Percentiles rank a stretch among this genome's conserved stretches.
Conservation (phyloP, 2,797 vertebrate genomes). For the Enteromius viviparus region DNA sequence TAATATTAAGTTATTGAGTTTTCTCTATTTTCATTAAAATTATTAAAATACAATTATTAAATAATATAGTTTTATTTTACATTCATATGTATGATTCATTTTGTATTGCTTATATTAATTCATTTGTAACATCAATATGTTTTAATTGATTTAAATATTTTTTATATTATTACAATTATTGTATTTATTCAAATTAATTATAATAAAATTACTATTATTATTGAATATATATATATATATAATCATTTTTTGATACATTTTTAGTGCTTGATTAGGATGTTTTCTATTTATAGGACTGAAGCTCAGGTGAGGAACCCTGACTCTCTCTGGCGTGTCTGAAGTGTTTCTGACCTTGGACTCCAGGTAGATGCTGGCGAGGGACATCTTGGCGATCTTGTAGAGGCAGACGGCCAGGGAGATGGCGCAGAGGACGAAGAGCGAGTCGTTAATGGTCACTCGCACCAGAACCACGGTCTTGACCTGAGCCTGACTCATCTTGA, state of each 20-base stretch:
- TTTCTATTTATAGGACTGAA: not conserved
- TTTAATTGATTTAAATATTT: not conserved
- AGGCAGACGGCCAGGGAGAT: slow-evolving; percentile 92
- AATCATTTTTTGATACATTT: not conserved
- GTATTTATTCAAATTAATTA: not conserved
- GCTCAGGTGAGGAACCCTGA: too few species aligned
- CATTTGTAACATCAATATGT: not conserved
- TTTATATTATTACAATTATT: not conserved
- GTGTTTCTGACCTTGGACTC: slow-evolving; percentile 85
- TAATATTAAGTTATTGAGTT: too few species aligned
- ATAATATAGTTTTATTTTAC: too few species aligned
- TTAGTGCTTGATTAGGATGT: not conserved
- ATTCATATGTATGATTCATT: too few species aligned
- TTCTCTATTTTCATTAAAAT: too few species aligned
- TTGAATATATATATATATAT: too few species aligned
- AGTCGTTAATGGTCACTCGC: slow-evolving; percentile 93
- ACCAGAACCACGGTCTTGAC: slow-evolving; percentile 87
- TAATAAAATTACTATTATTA: not conserved
- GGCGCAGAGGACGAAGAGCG: slow-evolving; percentile 92
- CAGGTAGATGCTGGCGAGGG: slow-evolving; percentile 95
- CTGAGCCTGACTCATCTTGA: slow-evolving; percentile 85
- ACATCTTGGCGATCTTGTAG: slow-evolving; percentile 98
- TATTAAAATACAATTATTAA: too few species aligned
- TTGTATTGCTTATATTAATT: not conserved
- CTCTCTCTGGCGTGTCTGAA: not conserved